Conservation (phyloP, 2,888 invertebrate genomes). For the Platypus cylindrus region DNA sequence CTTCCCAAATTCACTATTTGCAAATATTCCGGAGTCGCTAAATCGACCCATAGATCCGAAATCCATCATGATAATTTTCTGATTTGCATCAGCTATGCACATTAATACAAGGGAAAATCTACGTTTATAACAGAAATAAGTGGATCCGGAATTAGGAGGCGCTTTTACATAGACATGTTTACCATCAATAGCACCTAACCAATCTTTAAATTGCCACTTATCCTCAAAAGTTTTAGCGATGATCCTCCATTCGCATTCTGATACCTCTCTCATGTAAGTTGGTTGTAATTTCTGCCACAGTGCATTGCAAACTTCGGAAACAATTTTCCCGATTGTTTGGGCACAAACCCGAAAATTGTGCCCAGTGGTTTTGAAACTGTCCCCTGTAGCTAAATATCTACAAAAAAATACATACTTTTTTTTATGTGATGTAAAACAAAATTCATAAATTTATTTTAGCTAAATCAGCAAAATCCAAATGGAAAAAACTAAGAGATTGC, state of each 20-base stretch:
- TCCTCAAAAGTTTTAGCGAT: slow-evolving; percentile 11
- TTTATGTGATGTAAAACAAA: no score
- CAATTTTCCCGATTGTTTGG: slow-evolving; percentile 8
- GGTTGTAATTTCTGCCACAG: slow-evolving; percentile 7
- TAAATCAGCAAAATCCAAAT: no score
- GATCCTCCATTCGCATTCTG: slow-evolving; percentile 12
- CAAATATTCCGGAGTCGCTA: slow-evolving; percentile 1
- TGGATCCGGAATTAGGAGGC: background rate
- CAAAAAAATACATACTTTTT: slow-evolving; percentile 4
- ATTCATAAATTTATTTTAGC: no score
- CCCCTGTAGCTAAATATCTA: slow-evolving; percentile 10
- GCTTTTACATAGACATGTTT: slow-evolving; percentile 1
- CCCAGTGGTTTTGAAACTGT: slow-evolving; percentile 8
- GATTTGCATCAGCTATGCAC: background rate
- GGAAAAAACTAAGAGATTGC: no score
- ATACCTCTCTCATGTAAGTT: slow-evolving; percentile 8
- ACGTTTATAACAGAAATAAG: background rate
- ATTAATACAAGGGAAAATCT: background rate
- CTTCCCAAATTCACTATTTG: slow-evolving; percentile 1
- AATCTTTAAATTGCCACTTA: slow-evolving; percentile 8
- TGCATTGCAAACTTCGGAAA: slow-evolving; percentile 8
- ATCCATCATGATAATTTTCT: background rate
- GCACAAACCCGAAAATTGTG: slow-evolving; percentile 5
- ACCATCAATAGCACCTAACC: slow-evolving; percentile 4
- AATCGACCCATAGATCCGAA: slow-evolving; percentile 1